Base-by-base conservation (phyloP, 2,113 vertebrate species). In the Xerus inauris region DNA sequence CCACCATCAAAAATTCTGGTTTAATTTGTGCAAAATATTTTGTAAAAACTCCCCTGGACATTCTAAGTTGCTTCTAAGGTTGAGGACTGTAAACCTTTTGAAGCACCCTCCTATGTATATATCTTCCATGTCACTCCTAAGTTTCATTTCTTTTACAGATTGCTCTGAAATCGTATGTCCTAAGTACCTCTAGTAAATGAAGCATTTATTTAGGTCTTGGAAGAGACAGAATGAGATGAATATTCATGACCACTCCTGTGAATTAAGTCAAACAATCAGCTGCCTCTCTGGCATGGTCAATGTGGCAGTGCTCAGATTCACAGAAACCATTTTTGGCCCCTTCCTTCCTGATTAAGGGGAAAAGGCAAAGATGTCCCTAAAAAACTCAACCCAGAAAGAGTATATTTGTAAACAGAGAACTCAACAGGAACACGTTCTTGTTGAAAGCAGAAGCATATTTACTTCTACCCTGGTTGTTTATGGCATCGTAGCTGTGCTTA, bases 401-500 rank as follows among this genome's bases (percentile, higher is more conserved):
- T 38, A 8, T 76, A 93, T 92, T 79, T 92, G 49, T 85, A 86
- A 94, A 93, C 45, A 92, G 47, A 54, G 54, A 96, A 51, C 64
- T 93, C 45, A 73, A 80, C 0, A 45, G 57, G 45, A 95, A 64
- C 1, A 5, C 35, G 3, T 89, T 89, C 35, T 65, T 96, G 40
- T 59, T 93, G 89, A 81, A 96, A 97, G 45, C 71, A 97, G 89
- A 95, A 96, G 88, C 77, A 87, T 96, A 94, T 97, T 97, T 97
- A 92, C 89, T 91, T 93, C 79, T 62, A 65, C 72, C 47, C 89
- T 79, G 38, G 75, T 92, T 82, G 73, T 93, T 87, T 82, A 90
- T 32, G 51, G 79, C 64, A 45, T 49, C 69, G 38, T 92, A 69
- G 89, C 73, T 91, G 62, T 40, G 67, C 62, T 94, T 91, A n/a